phyloP scores from a whole-genome alignment of 2,888 invertebrate species.

The Helicoverpa assulta region DNA sequence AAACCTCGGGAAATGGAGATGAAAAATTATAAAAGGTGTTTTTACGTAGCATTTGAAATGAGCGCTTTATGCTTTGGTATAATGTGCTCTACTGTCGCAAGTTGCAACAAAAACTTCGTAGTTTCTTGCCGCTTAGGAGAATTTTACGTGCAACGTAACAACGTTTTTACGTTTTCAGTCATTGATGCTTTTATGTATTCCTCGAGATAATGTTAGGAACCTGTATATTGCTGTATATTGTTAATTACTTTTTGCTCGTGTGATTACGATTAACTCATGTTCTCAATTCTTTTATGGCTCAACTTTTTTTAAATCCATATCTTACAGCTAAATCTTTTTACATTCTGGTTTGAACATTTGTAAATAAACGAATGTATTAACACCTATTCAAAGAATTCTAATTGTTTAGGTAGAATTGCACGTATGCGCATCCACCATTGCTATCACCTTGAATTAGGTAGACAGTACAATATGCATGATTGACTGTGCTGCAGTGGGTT shows the following conservation, averaged over 20 bases:
- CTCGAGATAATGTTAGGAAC: too few species aligned
- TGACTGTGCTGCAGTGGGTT: constrained; percentile 89
- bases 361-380: too few species aligned
- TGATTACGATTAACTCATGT: constrained; percentile 2
- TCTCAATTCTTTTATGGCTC: too few species aligned
- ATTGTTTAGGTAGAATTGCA: too few species aligned
- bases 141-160: constrained; percentile 8
- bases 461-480: constrained; percentile 85
- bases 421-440: constrained; percentile 46
- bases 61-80: constrained; percentile 23
- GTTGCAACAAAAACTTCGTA: constrained; percentile 31
- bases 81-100: constrained; percentile 31
- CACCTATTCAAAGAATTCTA: too few species aligned
- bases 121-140: not conserved
- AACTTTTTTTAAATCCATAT: too few species aligned
- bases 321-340: too few species aligned
- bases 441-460: constrained; percentile 84
- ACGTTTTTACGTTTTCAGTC: constrained; percentile 9
- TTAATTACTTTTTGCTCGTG: constrained; percentile 13
- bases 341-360: too few species aligned
- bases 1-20: constrained; percentile 75
- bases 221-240: constrained; percentile 9
- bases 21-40: constrained; percentile 75
- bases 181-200: constrained; percentile 13
- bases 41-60: constrained; percentile 65